Evolutionary conservation across 1,140 invertebrate genomes (phyloP), one percentile per base, ranked within the genome.

Genomic region (Bombus sibiricus): DNA sequence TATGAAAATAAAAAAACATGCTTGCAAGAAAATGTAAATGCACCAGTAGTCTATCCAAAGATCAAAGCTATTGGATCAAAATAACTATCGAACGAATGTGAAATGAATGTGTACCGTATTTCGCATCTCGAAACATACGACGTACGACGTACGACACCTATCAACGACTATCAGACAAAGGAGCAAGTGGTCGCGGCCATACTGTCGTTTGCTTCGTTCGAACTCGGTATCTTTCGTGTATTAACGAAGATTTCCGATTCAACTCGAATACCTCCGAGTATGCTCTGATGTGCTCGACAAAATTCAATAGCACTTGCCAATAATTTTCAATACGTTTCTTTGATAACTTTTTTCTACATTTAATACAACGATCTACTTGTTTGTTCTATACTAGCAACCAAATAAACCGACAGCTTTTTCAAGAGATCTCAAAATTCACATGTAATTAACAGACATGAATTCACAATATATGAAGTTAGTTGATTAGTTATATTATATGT

Each of bases 121-220:
- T 80, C 32, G 2, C 53, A 80, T 73, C 25, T 34, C 34, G 32
- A 57, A 13, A 72, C 32, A 9, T 39, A 62, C 18, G 18, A 34
- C 15, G 37, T 25, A 62, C 18, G 18, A 34, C 15, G 37, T 25
- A 62, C 4, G 47, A 53, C 47, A 53, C 47, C 47, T 62, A 62
- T 66, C n/a, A 34, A 32, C 34, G n/a, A 73, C 47, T 34, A 2
- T 4, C 2, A 37, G 5, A 25, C 18, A 28, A 32, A 25, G 41
- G 34, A 80, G 28, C 25, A 18, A 71, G n/a, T 32, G 41, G 18
- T 62, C 53, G 5, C 62, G 28, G 83, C 79, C 83, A 72, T 80
- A 79, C 66, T 84, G 82, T 72, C 82, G 59, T 25, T 75, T 8
- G 18, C 6, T 37, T 84, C 75, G 75, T 66, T 71, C 64, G 8